phyloP scores from a whole-genome alignment of 2,113 vertebrate genomes.

The Pristiophorus japonicus region DNA sequence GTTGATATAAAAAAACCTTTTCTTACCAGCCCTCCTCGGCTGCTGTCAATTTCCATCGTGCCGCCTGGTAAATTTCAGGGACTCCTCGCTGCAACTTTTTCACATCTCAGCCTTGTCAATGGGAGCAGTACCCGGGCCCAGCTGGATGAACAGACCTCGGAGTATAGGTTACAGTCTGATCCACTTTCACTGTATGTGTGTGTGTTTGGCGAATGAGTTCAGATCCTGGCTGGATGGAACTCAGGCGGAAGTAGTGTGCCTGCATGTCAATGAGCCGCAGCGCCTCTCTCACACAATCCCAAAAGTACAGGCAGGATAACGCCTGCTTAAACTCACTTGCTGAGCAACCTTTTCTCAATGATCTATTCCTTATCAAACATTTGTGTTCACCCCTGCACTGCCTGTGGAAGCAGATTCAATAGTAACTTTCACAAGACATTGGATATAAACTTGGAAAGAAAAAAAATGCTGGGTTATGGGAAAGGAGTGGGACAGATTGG shows the following conservation, averaged over 20 bases:
- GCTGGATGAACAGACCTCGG: background rate
- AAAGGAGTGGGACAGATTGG: background rate
- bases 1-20: background rate
- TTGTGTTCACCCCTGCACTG: background rate
- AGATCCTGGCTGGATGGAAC: background rate
- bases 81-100: background rate
- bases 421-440: no score
- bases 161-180: background rate
- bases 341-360: background rate
- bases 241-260: constrained; percentile 3
- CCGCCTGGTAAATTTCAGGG: background rate
- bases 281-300: background rate
- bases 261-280: constrained; percentile 9
- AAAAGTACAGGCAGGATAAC: background rate
- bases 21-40: constrained; percentile 1
- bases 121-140: background rate
- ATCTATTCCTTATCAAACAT: background rate
- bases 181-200: background rate
- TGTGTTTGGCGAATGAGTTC: background rate
- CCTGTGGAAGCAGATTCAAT: background rate
- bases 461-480: background rate
- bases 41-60: background rate
- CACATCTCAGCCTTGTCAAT: background rate
- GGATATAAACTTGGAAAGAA: background rate
- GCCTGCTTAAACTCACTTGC: background rate